Base-by-base conservation (phyloP, 2,113 vertebrate genomes). In the Poeciliopsis turrubarensis region DNA sequence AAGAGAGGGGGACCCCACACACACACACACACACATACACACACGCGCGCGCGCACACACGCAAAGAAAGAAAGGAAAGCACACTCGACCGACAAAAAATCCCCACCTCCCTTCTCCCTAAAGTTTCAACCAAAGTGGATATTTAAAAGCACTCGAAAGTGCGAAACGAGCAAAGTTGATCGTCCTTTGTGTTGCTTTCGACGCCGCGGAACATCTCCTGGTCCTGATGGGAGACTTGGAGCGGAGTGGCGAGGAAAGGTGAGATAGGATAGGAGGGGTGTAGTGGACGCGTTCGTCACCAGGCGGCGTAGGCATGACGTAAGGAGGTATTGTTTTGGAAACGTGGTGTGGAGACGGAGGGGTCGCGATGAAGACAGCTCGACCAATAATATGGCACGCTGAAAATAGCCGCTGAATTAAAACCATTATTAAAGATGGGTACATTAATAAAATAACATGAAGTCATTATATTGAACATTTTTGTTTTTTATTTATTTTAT, bases 301-400 rank as follows among this genome's bases (percentile, higher is more conserved):
- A 37, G 15, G 15, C 26, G 76, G 81, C 91, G 92, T 91, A 85
- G 85, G 32, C 68, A 15, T 93, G 93, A 92, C 92, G 91, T 84
- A 90, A 86, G 64, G 76, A 69, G 72, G 80, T 13, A 67, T 73
- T 85, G 81, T 84, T 89, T 80, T 72, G 82, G 74, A 75, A 74
- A 72, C 83, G 8, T 73, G 57, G 39, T 54, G 79, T 62, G 37
- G 25, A 66, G 65, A 30, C 29, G 71, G 57, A 31, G 44, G 62
- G 34, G 4, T 10, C 29, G 62, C 11, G 34, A 27, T 32, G 29
- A 7, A 37, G 30, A 15, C n/a, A 44, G n/a, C 3, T 2, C n/a
- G 25, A 65, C 26, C 25, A 65, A 11, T 34, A 34, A n/a, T 3
- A 11, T 13, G 14, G 1, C 39, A 65, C 3, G 17, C 19, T 12